Base-by-base conservation (phyloP, 1,140 invertebrate species). In the Maconellicoccus hirsutus region DNA sequence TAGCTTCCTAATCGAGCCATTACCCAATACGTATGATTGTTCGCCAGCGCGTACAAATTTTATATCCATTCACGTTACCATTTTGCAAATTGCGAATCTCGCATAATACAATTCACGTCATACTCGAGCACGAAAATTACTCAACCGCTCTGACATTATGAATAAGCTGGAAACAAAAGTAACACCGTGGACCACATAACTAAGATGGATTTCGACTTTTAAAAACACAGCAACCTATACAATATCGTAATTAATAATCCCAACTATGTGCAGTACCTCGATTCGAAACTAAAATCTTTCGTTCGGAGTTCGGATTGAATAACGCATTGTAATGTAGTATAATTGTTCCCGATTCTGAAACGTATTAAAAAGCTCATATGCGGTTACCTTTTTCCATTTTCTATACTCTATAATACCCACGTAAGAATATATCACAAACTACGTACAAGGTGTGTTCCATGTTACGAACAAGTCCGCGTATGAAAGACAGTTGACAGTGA, bases 91-190 rank as follows among this genome's bases (percentile, higher is more conserved):
- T n/a, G n/a, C n/a, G n/a, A n/a, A n/a, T n/a, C n/a, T n/a, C n/a
- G n/a, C n/a, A n/a, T n/a, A n/a, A n/a, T n/a, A n/a, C n/a, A n/a
- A n/a, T n/a, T n/a, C n/a, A n/a, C n/a, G 29, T 33, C 12, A 33
- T 33, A 33, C 29, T 33, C n/a, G n/a, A n/a, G n/a, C n/a, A 12
- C 29, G 29, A 33, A 19, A 52, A 52, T 52, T 52, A 52, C 42
- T 52, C n/a, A 52, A 52, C n/a, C 42, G n/a, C 29, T 33, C 42
- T 52, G 42, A 52, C 42, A 52, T 52, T 52, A 52, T 52, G 42
- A 52, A 52, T 52, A 52, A 52, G 16, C n/a, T 52, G 42, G n/a
- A 52, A 52, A 33, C 29, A 33, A 52, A 52, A 52, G n/a, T 52
- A 2, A 19, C 16, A 8, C 16, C 42, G n/a, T 16, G 42, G 42